A percentile compares a stretch with the other conserved stretches of the same genome.
Evolutionary conservation across 2,888 invertebrate species (phyloP).

Genomic region (Aplocera efformata): DNA sequence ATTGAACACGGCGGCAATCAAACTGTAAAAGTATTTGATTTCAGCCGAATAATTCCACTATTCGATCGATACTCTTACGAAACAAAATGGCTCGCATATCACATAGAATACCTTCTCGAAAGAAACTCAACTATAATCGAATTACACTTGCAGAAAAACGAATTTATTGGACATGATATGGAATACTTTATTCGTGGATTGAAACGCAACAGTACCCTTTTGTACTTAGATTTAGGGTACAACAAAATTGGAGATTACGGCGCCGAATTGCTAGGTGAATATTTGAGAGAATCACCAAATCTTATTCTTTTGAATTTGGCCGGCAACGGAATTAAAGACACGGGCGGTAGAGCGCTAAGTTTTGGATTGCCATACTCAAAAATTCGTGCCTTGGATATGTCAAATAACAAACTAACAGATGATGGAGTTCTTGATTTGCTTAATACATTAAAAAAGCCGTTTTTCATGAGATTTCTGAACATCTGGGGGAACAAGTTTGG

Average conservation of each 20-base stretch:
- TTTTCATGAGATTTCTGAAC: constrained; percentile 57
- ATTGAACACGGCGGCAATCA: constrained; percentile 54
- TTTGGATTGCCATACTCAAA: constrained; percentile 79
- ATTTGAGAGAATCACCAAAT: constrained; percentile 71
- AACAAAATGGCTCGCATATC: constrained; percentile 74
- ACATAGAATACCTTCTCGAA: constrained; percentile 64
- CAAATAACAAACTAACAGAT: constrained; percentile 78
- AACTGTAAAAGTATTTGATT: constrained; percentile 59
- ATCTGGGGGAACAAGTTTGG: constrained; percentile 66
- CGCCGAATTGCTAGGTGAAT: constrained; percentile 72
- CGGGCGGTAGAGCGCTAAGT: constrained; percentile 79
- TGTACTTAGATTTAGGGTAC: constrained; percentile 79
- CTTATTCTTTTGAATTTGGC: constrained; percentile 76
- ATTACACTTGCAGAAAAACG: constrained; percentile 81
- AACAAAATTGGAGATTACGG: constrained; percentile 83
- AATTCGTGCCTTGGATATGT: constrained; percentile 79
- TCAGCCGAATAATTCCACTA: constrained; percentile 56
- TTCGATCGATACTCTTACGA: constrained; percentile 64
- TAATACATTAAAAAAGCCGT: constrained; percentile 78
- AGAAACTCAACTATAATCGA: constrained; percentile 68
- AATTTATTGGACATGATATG: constrained; percentile 81
- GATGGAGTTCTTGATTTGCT: constrained; percentile 75
- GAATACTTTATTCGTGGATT: constrained; percentile 78
- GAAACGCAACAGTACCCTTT: constrained; percentile 68
- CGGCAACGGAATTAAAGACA: constrained; percentile 77